phyloP scores from a whole-genome alignment of 2,888 invertebrate species.

The Chloromyia formosa region DNA sequence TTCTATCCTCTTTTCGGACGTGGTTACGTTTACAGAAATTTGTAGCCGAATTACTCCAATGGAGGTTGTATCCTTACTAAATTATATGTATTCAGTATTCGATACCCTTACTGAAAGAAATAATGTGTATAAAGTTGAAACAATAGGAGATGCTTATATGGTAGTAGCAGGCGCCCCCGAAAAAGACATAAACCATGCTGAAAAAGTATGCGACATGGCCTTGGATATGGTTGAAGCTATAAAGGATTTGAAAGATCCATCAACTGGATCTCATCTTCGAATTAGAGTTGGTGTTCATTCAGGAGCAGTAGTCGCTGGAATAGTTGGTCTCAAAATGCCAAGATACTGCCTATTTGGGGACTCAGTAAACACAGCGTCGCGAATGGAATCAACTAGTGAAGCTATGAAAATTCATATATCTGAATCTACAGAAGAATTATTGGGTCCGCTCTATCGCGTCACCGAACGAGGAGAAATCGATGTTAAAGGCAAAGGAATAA shows the following conservation, averaged over 20 bases:
- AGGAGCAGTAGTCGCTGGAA: conserved; percentile 92
- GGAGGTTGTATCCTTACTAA: conserved; percentile 97
- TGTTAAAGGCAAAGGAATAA: conserved; percentile 90
- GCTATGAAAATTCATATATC: conserved; percentile 97
- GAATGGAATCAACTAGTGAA: conserved; percentile 92
- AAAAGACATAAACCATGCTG: conserved; percentile 88
- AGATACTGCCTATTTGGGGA: conserved; percentile 77
- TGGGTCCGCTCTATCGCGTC: conserved; percentile 79
- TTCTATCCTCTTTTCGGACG: conserved; percentile 96
- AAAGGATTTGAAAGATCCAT: conserved; percentile 89
- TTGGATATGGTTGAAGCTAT: conserved; percentile 96
- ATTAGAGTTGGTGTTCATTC: conserved; percentile 90
- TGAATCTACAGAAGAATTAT: conserved; percentile 80
- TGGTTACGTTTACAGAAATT: conserved; percentile 97
- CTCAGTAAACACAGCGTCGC: conserved; percentile 88
- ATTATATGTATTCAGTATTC: conserved; percentile 97
- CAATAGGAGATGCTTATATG: conserved; percentile 98
- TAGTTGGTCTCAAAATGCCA: conserved; percentile 94
- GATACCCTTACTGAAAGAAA: conserved; percentile 93
- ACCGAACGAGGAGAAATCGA: conserved; percentile 84
- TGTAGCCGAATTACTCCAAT: conserved; percentile 95
- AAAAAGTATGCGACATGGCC: conserved; percentile 94
- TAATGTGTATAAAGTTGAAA: conserved; percentile 96
- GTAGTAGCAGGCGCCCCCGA: conserved; percentile 96
- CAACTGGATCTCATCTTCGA: conserved; percentile 84